These are phyloP conservation scores for Odocoileus hemionus DNA, from an alignment of 2,113 vertebrate genomes.

Conservation along the genomic window DNA sequence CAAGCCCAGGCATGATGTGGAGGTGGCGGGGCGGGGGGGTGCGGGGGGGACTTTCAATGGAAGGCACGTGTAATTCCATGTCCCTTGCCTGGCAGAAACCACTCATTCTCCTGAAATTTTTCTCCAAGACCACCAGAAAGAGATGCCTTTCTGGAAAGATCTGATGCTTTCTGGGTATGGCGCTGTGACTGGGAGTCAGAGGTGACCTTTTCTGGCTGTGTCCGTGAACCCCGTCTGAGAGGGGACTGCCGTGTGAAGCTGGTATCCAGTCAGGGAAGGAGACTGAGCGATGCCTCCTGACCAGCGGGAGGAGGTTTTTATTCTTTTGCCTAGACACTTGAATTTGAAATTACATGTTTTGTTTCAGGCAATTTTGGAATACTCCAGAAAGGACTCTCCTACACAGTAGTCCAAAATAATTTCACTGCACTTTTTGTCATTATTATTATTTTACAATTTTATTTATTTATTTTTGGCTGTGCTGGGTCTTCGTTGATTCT, in stretches of 20 bases:
- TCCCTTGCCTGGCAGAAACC: not conserved
- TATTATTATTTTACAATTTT: not conserved
- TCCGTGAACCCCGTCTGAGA: not conserved
- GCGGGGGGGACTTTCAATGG: not conserved
- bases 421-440: not conserved
- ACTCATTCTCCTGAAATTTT: not conserved
- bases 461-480: not conserved
- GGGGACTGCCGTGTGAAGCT: not conserved
- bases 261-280: not conserved
- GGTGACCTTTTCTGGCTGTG: not conserved
- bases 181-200: not conserved
- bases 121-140: not conserved
- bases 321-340: not conserved
- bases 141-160: not conserved
- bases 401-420: not conserved
- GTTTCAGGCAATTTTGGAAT: not conserved
- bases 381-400: not conserved
- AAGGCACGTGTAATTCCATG: accelerated
- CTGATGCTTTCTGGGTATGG: not conserved
- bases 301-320: not conserved
- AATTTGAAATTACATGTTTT: not conserved
- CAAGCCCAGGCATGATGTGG: not conserved
- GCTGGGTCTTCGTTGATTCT: not conserved
- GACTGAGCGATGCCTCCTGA: not conserved
- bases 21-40: not conserved